phyloP scores from a whole-genome alignment of 2,113 vertebrate genomes.

The Nestor notabilis region DNA sequence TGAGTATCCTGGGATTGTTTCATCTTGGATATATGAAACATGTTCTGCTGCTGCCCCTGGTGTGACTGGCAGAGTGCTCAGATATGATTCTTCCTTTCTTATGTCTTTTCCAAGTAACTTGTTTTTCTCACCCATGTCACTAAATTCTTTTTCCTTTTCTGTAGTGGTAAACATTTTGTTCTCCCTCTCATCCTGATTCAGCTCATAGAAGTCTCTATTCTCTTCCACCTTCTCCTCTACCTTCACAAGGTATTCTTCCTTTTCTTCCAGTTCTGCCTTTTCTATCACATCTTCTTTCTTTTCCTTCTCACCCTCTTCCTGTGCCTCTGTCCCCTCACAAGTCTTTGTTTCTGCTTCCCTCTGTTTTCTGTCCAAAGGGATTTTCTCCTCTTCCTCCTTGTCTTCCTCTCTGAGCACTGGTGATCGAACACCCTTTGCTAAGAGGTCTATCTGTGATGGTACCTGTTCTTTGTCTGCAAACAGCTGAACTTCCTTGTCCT shows the following conservation, averaged over 20 bases:
- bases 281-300: constrained; percentile 87
- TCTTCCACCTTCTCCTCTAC: constrained; percentile 67
- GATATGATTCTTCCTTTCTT: constrained; percentile 78
- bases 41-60: constrained; percentile 83
- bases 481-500: constrained; percentile 55
- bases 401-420: constrained; percentile 50
- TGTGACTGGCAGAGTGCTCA: constrained; percentile 75
- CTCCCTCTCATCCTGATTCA: constrained; percentile 1
- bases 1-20: constrained; percentile 96
- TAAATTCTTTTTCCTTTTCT: constrained; percentile 42
- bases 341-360: constrained; percentile 79
- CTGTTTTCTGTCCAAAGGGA: constrained; percentile 73
- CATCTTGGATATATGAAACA: constrained; percentile 94
- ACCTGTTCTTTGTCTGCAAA: constrained; percentile 39
- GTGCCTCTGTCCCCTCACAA: constrained; percentile 55
- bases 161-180: neutral
- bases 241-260: constrained; percentile 79
- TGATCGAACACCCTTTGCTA: neutral
- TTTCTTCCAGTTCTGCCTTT: constrained; percentile 91
- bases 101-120: constrained; percentile 73
- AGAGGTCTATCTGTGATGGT: neutral
- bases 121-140: neutral
- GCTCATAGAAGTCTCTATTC: constrained; percentile 47
- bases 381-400: constrained; percentile 63
- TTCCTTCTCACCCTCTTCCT: constrained; percentile 82